These are phyloP conservation scores for Capitulum mitella DNA, from an alignment of 2,888 invertebrate species.

Conservation along the genomic window DNA sequence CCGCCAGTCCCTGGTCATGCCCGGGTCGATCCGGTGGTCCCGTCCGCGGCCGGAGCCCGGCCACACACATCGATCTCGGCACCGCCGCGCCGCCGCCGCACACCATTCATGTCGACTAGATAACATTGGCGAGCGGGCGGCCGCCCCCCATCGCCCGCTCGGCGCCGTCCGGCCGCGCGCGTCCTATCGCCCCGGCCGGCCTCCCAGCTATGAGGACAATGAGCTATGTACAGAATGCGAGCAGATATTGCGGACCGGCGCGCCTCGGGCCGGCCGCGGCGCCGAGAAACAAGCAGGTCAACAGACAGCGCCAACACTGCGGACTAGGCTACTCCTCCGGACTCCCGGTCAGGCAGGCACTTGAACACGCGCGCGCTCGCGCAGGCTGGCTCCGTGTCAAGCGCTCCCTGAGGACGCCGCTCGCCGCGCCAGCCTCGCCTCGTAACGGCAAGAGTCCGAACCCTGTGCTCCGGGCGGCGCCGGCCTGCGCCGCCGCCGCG, in stretches of 20 bases:
- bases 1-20: no score
- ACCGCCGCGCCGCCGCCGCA: background rate
- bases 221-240: slow-evolving; percentile 16
- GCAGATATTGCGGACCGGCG: background rate
- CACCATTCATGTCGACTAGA: slow-evolving; percentile 7
- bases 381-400: background rate
- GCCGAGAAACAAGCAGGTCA: background rate
- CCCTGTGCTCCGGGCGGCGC: background rate
- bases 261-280: background rate
- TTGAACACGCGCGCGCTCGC: background rate
- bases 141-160: background rate
- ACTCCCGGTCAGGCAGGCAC: background rate
- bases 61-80: no score
- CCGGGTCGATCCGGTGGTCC: no score
- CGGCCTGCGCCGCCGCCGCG: background rate
- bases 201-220: slow-evolving; percentile 7
- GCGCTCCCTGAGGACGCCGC: background rate
- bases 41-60: no score
- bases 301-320: background rate
- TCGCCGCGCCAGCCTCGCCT: background rate
- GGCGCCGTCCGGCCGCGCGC: no score
- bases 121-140: background rate
- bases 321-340: background rate
- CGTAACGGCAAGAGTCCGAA: background rate
- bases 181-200: background rate